These are phyloP conservation scores for Oostethus manadensis DNA, from an alignment of 2,113 vertebrate species.

Conservation along the genomic window DNA sequence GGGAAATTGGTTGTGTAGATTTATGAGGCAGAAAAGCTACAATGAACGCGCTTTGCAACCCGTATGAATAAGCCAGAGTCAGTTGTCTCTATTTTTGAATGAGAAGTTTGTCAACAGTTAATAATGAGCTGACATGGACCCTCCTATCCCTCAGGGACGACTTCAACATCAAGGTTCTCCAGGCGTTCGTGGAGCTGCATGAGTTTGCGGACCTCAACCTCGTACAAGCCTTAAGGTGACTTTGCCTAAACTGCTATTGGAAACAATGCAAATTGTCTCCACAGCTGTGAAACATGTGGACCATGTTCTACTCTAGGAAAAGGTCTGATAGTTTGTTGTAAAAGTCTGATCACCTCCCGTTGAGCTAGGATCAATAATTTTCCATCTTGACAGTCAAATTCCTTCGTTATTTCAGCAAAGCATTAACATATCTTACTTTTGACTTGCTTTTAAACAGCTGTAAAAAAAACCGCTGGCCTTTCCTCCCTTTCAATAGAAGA, in stretches of 20 bases:
- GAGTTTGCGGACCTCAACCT: conserved; percentile 99
- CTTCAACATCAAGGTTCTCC: conserved; percentile 97
- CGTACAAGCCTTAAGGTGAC: conserved; percentile 94
- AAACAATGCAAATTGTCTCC: too few relatives aligned
- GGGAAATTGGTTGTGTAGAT: conserved; percentile 47
- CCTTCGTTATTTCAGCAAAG: too few relatives aligned
- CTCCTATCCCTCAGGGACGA: conserved; percentile 79
- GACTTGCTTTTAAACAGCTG: too few relatives aligned
- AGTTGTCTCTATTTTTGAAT: conserved; percentile 36
- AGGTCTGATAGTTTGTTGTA: too few relatives aligned
- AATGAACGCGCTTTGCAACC: conserved; percentile 48
- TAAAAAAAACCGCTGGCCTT: too few relatives aligned
- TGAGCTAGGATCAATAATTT: too few relatives aligned
- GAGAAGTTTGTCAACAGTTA: conserved; percentile 7
- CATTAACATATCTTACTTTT: too few relatives aligned
- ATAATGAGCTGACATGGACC: conserved; percentile 13
- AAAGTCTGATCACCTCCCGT: too few relatives aligned
- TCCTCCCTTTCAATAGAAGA: too few relatives aligned
- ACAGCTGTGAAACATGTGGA: too few relatives aligned
- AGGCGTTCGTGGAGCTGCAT: conserved; percentile 97
- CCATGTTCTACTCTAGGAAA: too few relatives aligned
- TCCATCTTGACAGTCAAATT: too few relatives aligned
- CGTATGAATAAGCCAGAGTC: conserved; percentile 31
- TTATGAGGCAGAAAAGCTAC: conserved; percentile 19
- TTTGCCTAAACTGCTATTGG: neutral